Evolutionary conservation across 2,888 invertebrate genomes (phyloP).

Genomic region (Polyommatus iphigenia): DNA sequence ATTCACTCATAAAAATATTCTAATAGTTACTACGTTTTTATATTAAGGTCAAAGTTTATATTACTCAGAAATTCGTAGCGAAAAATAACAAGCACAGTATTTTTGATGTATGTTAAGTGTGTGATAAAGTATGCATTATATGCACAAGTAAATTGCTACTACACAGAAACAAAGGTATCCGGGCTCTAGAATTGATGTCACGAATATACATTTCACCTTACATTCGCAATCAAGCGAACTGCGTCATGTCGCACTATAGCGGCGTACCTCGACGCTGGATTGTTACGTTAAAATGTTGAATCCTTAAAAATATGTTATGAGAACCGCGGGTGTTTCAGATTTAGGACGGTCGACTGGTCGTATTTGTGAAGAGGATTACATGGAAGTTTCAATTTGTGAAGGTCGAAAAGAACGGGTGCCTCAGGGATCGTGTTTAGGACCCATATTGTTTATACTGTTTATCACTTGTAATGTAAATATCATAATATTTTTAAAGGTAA

Average conservation of each 20-base stretch:
- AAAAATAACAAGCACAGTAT: constrained; percentile 3
- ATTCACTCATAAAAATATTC: background rate
- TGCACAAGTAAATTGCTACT: constrained; percentile 28
- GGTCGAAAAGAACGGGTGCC: background rate
- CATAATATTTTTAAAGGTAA: background rate
- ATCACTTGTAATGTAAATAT: background rate
- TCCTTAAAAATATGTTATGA: constrained; percentile 15
- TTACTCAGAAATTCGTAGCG: background rate
- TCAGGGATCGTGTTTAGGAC: background rate
- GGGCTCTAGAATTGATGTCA: constrained; percentile 33
- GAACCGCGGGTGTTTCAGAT: background rate
- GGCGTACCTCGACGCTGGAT: background rate
- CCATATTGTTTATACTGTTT: background rate
- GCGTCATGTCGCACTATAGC: constrained; percentile 14
- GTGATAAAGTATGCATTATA: constrained; percentile 23
- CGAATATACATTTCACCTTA: constrained; percentile 32
- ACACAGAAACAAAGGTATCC: constrained; percentile 28
- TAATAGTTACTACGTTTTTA: background rate
- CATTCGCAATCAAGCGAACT: constrained; percentile 35
- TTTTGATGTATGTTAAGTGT: constrained; percentile 22
- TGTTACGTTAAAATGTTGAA: constrained; percentile 6
- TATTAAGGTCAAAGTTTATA: background rate
- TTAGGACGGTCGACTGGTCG: background rate
- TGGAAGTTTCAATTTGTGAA: constrained; percentile 6
- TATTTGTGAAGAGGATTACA: constrained; percentile 10